Percentiles rank a stretch among this genome's conserved stretches.
Evolutionary conservation across 2,113 vertebrate genomes (phyloP).

Genomic region (Pangasianodon hypophthalmus): DNA sequence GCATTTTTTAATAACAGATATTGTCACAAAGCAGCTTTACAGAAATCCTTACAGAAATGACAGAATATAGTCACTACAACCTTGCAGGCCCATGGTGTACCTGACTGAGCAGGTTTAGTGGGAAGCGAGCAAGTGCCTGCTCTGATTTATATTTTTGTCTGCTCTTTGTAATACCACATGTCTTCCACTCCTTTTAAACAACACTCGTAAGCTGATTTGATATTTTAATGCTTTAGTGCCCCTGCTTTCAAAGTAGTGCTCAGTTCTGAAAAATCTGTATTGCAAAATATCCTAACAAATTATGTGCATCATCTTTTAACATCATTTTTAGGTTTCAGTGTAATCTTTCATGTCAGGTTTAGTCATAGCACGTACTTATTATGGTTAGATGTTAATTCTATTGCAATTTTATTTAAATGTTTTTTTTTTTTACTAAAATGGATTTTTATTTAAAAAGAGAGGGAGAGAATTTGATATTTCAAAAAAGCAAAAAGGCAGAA

Average conservation of each 20-base stretch:
- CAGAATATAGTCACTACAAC: too few relatives aligned
- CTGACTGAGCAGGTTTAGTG: neutral
- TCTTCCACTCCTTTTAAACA: neutral
- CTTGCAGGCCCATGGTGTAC: neutral
- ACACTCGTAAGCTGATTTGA: neutral
- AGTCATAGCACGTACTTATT: neutral
- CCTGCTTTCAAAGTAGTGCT: neutral
- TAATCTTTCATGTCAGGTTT: neutral
- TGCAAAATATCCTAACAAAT: neutral
- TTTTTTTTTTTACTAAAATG: neutral
- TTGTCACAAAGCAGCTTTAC: neutral
- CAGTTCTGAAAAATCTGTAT: neutral
- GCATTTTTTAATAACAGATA: neutral
- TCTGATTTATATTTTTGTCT: neutral
- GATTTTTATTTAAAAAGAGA: neutral
- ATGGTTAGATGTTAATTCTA: neutral
- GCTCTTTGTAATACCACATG: neutral
- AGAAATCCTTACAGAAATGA: neutral
- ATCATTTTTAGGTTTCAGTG: neutral
- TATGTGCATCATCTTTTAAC: neutral
- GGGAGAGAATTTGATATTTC: neutral
- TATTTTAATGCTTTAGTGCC: neutral
- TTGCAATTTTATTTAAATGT: neutral
- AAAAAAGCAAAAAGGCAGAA: neutral
- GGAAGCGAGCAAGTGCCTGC: neutral